These are phyloP conservation scores for Eulithis prunata DNA, from an alignment of 2,888 invertebrate genomes.

Conservation along the genomic window DNA sequence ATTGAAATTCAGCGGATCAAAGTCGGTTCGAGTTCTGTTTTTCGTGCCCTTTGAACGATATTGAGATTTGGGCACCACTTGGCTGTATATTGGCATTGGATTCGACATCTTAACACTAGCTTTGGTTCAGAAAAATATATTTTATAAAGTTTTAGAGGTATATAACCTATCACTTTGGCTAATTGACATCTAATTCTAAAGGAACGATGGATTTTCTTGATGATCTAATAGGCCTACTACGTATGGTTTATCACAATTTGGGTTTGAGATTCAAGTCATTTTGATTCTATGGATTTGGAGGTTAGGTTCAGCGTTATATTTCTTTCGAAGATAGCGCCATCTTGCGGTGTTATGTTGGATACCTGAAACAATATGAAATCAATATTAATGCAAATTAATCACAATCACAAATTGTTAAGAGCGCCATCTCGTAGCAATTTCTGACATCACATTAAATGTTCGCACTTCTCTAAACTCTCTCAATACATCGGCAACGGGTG, in stretches of 20 bases:
- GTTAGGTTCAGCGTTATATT: slow-evolving; percentile 19
- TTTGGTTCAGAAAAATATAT: slow-evolving; percentile 68
- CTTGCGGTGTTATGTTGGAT: slow-evolving; percentile 18
- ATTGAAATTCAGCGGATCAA: slow-evolving; percentile 87
- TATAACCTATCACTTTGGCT: slow-evolving; percentile 64
- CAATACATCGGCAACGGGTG: no score
- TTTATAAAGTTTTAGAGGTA: slow-evolving; percentile 38
- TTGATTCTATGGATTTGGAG: slow-evolving; percentile 12
- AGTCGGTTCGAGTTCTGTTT: slow-evolving; percentile 64
- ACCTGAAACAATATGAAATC: slow-evolving; percentile 49
- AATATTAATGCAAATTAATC: background rate
- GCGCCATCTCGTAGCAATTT: background rate
- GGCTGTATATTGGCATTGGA: slow-evolving; percentile 80
- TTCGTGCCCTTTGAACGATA: slow-evolving; percentile 59
- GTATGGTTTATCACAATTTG: slow-evolving; percentile 56
- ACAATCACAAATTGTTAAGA: background rate
- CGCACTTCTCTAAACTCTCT: no score
- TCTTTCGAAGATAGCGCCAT: slow-evolving; percentile 38
- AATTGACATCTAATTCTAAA: slow-evolving; percentile 72
- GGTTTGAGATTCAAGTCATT: slow-evolving; percentile 20
- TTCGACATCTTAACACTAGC: slow-evolving; percentile 75
- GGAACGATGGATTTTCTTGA: slow-evolving; percentile 64
- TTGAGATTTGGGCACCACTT: slow-evolving; percentile 78
- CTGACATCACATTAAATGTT: no score
- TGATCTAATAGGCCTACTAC: slow-evolving; percentile 54